Percentiles rank a stretch among this genome's conserved stretches.
phyloP scores from a whole-genome alignment of 2,113 vertebrate species.

The Propithecus coquereli region DNA sequence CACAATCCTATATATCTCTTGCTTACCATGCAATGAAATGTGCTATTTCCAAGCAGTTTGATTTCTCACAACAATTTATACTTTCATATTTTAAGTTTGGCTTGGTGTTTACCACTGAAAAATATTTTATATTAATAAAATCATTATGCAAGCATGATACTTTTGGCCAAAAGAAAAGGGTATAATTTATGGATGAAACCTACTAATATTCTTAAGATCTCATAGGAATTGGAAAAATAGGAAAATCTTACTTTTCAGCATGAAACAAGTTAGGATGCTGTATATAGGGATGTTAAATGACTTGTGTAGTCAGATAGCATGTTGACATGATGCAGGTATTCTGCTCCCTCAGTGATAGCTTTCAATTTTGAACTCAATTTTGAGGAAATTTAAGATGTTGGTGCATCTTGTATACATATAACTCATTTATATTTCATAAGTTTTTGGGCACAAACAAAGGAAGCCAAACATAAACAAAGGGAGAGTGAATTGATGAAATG shows the following conservation, averaged over 20 bases:
- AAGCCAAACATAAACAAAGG: neutral
- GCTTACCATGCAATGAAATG: neutral
- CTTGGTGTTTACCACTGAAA: neutral
- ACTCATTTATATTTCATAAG: neutral
- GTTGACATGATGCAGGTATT: neutral
- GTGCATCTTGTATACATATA: neutral
- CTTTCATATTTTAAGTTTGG: neutral
- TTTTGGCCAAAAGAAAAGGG: neutral
- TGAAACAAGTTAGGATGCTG: neutral
- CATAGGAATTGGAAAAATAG: neutral
- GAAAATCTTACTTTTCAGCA: neutral
- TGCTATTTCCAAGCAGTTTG: neutral
- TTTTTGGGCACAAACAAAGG: neutral
- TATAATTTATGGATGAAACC: neutral
- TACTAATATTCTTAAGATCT: neutral
- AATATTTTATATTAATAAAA: slow-evolving; percentile 6
- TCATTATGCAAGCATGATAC: neutral
- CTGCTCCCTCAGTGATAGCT: neutral
- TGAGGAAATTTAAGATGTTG: neutral
- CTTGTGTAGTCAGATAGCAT: neutral
- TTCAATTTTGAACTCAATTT: neutral
- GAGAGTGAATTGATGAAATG: neutral
- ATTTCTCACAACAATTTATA: neutral
- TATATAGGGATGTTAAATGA: neutral
- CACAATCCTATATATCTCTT: neutral